phyloP scores from a whole-genome alignment of 2,113 vertebrate genomes.

The Chaenogobius annularis region DNA sequence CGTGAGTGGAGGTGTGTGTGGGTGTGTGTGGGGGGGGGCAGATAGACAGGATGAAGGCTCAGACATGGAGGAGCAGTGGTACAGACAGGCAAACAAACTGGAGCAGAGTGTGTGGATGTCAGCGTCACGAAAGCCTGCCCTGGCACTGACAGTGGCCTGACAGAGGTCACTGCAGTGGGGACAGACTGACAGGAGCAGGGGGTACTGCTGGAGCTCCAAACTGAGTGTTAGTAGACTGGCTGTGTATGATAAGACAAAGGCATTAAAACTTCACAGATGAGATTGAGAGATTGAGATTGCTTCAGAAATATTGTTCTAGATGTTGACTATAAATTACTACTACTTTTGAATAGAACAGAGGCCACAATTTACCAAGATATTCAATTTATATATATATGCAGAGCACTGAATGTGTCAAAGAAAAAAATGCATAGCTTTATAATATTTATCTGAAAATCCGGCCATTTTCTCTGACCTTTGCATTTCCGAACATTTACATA shows the following conservation, averaged over 20 bases:
- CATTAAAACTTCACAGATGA: background rate
- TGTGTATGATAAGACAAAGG: conserved; percentile 21
- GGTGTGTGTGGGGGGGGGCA: background rate
- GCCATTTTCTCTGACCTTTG: background rate
- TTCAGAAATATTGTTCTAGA: no score
- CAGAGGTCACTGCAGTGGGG: conserved; percentile 59
- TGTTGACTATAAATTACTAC: no score
- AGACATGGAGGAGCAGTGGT: conserved; percentile 32
- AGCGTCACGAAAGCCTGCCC: conserved; percentile 15
- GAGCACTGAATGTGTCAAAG: background rate
- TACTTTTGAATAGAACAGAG: background rate
- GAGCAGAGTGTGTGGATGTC: conserved; percentile 29
- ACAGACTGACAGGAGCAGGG: conserved; percentile 62
- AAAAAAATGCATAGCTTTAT: background rate
- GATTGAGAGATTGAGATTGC: background rate
- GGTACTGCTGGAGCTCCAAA: conserved; percentile 16
- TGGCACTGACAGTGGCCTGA: conserved; percentile 60
- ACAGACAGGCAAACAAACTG: conserved; percentile 51
- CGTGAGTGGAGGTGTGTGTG: conserved; percentile 2
- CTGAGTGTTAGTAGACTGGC: background rate
- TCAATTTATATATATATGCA: background rate
- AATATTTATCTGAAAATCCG: background rate
- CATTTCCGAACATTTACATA: background rate
- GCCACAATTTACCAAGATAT: background rate
- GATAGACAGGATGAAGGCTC: conserved; percentile 39